Percentiles rank a stretch among this genome's conserved stretches.
Evolutionary conservation across 2,888 invertebrate genomes (phyloP).

Genomic region (Dynastes tityus): DNA sequence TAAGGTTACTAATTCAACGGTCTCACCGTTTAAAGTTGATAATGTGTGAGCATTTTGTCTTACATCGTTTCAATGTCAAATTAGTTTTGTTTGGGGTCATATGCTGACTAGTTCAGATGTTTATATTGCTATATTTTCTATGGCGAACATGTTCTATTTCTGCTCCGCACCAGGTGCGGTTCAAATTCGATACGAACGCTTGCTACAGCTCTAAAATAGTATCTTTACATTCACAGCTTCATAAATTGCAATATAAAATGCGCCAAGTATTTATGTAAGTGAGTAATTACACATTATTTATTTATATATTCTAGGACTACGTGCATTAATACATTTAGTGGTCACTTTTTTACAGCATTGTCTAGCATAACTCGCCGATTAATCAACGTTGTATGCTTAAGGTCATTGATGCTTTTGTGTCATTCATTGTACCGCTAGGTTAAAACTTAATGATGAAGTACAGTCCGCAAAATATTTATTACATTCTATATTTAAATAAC

Average conservation of each 20-base stretch:
- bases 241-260: not conserved
- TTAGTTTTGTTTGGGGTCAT: not conserved
- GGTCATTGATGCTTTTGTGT: too few relatives aligned
- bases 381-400: too few relatives aligned
- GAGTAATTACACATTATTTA: conserved; percentile 6
- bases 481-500: too few relatives aligned
- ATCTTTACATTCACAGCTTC: not conserved
- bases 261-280: not conserved
- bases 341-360: not conserved
- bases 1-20: not conserved
- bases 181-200: conserved; percentile 13
- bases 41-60: not conserved
- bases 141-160: conserved; percentile 16
- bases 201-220: conserved; percentile 8
- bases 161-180: conserved; percentile 9
- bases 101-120: conserved; percentile 16
- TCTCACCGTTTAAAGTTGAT: not conserved
- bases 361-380: not conserved
- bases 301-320: not conserved
- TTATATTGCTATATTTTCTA: conserved; percentile 7
- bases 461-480: too few relatives aligned
- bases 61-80: conserved; percentile 18
- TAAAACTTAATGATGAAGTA: too few relatives aligned
- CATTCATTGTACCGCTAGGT: too few relatives aligned
- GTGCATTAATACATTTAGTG: not conserved